A percentile compares a stretch with the other conserved stretches of the same genome.
These are phyloP conservation scores for Bufo gargarizans DNA, from an alignment of 2,113 vertebrate genomes.

Conservation along the genomic window DNA sequence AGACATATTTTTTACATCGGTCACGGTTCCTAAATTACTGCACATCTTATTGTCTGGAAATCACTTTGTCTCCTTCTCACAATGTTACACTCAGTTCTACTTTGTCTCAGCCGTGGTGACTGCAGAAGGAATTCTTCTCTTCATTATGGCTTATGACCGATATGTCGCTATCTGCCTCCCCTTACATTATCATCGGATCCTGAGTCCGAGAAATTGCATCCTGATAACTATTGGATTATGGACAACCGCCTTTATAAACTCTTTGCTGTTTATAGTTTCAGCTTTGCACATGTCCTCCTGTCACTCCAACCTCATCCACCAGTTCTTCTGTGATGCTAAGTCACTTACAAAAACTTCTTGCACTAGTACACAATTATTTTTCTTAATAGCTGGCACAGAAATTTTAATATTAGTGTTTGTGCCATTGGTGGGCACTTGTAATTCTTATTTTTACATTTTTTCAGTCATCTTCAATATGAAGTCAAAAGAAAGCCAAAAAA, in stretches of 20 bases:
- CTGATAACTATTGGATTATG: not conserved
- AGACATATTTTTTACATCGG: not conserved
- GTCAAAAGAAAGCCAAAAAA: slow-evolving; percentile 57
- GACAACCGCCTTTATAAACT: not conserved
- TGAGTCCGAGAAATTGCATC: slow-evolving; percentile 7
- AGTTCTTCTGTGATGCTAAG: slow-evolving; percentile 63
- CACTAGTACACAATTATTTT: slow-evolving; percentile 43
- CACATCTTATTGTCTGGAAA: not conserved
- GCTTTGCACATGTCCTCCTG: not conserved
- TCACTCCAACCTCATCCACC: slow-evolving; percentile 52
- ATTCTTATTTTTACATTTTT: slow-evolving; percentile 59
- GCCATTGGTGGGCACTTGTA: slow-evolving; percentile 45
- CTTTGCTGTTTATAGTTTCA: not conserved
- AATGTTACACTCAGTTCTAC: not conserved
- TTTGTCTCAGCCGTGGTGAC: not conserved
- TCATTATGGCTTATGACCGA: slow-evolving; percentile 28
- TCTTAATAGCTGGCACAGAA: slow-evolving; percentile 41
- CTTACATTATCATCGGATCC: not conserved
- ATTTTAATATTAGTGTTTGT: slow-evolving; percentile 49
- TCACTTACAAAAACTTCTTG: slow-evolving; percentile 61
- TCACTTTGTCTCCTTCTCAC: not conserved
- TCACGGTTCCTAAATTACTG: slow-evolving; percentile 22
- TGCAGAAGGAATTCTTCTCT: not conserved
- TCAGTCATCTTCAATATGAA: slow-evolving; percentile 56
- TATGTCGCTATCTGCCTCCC: slow-evolving; percentile 23